A percentile compares a stretch with the other conserved stretches of the same genome.
Evolutionary conservation across 2,888 invertebrate species (phyloP).

Genomic region (Linnaemya tessellans): DNA sequence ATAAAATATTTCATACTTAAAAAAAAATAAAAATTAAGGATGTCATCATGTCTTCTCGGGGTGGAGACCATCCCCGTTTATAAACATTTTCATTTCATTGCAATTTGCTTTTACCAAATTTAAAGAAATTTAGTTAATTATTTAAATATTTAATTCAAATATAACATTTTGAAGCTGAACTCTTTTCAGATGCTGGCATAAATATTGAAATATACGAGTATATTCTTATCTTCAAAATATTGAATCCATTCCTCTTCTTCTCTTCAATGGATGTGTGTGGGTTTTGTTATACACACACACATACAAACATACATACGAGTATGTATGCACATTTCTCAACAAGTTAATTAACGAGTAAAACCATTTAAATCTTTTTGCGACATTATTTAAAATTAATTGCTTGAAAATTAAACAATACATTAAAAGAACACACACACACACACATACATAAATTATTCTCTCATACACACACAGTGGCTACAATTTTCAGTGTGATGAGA

Average conservation of each 20-base stretch:
- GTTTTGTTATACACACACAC: not conserved
- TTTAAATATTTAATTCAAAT: too few species aligned
- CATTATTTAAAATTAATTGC: conserved; percentile 66
- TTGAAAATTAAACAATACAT: conserved; percentile 63
- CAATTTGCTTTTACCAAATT: too few species aligned
- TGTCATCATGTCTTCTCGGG: too few species aligned
- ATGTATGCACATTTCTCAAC: conserved; percentile 21
- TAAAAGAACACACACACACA: conserved; percentile 32
- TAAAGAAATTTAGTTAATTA: too few species aligned
- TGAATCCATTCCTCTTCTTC: not conserved
- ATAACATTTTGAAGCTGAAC: too few species aligned
- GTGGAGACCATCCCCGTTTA: too few species aligned
- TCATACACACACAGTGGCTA: not conserved
- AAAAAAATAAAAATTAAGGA: too few species aligned
- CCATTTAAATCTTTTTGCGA: conserved; percentile 41
- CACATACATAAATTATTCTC: not conserved
- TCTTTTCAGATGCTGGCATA: too few species aligned
- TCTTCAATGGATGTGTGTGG: not conserved
- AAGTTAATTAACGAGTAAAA: conserved; percentile 53
- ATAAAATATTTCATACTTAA: too few species aligned
- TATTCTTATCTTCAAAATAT: not conserved
- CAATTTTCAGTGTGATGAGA: not conserved
- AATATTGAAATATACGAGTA: too few species aligned
- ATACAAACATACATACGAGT: not conserved
- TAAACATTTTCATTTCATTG: too few species aligned